Percentiles rank a stretch among this genome's conserved stretches.
Evolutionary conservation across 2,113 vertebrate species (phyloP).

Genomic region (Todiramphus saurophagus): DNA sequence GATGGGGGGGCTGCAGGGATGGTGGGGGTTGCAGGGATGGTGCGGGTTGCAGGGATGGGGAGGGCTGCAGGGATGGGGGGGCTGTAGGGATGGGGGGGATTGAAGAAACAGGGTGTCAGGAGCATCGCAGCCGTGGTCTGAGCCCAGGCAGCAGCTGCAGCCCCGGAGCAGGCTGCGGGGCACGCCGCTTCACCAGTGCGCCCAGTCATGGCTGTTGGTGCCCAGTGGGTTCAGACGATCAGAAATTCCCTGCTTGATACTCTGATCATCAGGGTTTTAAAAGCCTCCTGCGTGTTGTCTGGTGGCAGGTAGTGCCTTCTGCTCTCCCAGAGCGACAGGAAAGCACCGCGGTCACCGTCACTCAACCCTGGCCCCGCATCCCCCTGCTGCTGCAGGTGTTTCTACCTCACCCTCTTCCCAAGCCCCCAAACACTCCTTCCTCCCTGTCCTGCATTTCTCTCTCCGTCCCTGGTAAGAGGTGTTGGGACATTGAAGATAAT

Average conservation of each 20-base stretch:
- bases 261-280: background rate
- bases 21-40: background rate
- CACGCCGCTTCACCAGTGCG: too few relatives aligned
- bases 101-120: too few relatives aligned
- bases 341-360: rapidly evolving
- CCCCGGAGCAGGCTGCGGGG: too few relatives aligned
- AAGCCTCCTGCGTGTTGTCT: background rate
- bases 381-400: background rate
- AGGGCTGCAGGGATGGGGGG: too few relatives aligned
- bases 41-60: too few relatives aligned
- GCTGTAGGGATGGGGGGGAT: too few relatives aligned
- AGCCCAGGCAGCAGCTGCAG: background rate
- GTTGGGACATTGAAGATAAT: background rate
- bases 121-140: rapidly evolving
- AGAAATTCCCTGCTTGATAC: background rate
- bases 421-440: background rate
- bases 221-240: background rate
- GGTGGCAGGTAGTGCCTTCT: background rate
- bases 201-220: background rate
- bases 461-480: rapidly evolving
- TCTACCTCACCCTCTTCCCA: background rate
- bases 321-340: background rate
- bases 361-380: background rate
- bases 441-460: rapidly evolving
- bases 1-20: too few relatives aligned